Base-by-base conservation (phyloP, 2,888 invertebrate species). In the Orthosia gracilis region DNA sequence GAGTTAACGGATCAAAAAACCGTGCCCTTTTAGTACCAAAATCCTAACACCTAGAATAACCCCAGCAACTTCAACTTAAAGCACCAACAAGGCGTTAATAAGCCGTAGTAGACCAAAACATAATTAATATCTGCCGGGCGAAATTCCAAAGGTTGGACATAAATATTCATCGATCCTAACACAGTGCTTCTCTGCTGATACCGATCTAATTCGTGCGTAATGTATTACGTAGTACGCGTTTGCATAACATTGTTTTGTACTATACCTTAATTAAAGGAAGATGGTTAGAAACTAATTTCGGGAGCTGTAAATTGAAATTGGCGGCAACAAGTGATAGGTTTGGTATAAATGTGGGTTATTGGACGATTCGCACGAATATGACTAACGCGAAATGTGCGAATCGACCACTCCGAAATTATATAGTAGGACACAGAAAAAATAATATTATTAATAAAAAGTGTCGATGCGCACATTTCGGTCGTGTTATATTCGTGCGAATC, bases 131-230 rank as follows among this genome's bases (percentile, higher is more conserved):
- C 89, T 83, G 72, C 63, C 82, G 85, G 83, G 81, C 69, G 54
- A 65, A 69, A 82, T 87, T 85, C 83, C 86, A 88, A 89, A 90
- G 90, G 89, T 88, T 87, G 80, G 81, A 87, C 82, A 91, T 93
- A 91, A 92, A 93, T 91, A 93, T 92, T 91, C 89, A 92, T 91
- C 76, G 85, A 76, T 75, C 69, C 78, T 68, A 78, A 77, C 85
- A 64, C 52, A 59, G 78, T 21, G 49, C 59, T 71, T 67, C 49
- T 23, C 69, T 72, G 83, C 83, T 73, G 77, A 75, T 86, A 84
- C 75, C 80, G 73, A 85, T 85, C 79, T 80, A 77, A 84, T 82
- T 80, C 61, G 40, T 65, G 49, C 57, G 78, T 68, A 78, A 81
- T 84, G 84, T 84, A 84, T 65, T 69, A 67, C 73, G 81, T 78